Conservation (phyloP, 2,113 vertebrate species). For the Rostratula benghalensis region DNA sequence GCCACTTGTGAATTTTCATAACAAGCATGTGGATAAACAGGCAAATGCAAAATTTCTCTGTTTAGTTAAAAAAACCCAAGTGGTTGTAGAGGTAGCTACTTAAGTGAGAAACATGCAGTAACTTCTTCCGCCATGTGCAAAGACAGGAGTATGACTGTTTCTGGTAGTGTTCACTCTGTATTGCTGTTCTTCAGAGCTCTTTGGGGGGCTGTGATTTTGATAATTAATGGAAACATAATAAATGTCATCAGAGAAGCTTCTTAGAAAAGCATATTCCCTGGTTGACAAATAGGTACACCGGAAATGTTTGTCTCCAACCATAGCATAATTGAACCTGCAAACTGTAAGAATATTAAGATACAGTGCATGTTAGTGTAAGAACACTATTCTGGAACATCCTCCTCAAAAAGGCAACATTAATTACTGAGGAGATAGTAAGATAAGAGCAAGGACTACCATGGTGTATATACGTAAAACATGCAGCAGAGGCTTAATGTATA, state of each 20-base stretch:
- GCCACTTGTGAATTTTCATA: background rate
- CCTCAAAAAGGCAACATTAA: background rate
- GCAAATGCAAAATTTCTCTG: background rate
- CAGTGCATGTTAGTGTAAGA: background rate
- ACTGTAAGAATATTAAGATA: background rate
- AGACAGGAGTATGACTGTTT: background rate
- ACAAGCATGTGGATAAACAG: background rate
- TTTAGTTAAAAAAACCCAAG: background rate
- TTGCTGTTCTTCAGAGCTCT: background rate
- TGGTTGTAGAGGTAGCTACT: background rate
- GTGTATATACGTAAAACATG: background rate
- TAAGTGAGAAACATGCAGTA: background rate
- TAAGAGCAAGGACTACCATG: background rate
- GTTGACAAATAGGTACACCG: fast-evolving
- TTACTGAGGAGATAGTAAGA: background rate
- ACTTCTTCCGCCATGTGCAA: background rate
- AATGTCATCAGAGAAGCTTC: background rate
- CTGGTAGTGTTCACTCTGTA: background rate
- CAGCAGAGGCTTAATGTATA: background rate
- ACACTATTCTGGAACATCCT: background rate
- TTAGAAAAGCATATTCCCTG: background rate
- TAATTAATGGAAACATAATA: background rate
- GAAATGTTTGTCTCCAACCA: background rate
- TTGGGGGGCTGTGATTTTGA: background rate
- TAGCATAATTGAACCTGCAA: background rate